phyloP scores from a whole-genome alignment of 2,797 vertebrate genomes.

The Ptychadena robeensis region DNA sequence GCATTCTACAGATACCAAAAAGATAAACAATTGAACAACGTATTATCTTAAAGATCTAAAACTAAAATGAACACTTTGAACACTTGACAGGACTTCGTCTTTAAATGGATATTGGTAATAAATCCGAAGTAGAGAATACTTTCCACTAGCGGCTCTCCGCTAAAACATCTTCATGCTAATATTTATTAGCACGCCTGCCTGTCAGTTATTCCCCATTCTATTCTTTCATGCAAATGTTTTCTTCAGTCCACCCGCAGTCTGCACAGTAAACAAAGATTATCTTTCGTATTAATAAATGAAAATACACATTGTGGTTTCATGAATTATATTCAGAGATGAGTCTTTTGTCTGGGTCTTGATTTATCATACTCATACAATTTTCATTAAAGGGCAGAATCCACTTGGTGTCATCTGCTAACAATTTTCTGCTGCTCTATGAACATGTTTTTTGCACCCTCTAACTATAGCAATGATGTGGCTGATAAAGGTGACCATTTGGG shows the following conservation, averaged over 20 bases:
- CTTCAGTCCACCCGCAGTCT: not conserved
- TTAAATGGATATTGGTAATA: not conserved
- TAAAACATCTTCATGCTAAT: not conserved
- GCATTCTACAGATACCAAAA: too few species aligned
- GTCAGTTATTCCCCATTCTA: not conserved
- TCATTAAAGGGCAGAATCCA: not conserved
- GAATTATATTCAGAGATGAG: not conserved
- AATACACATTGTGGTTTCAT: not conserved
- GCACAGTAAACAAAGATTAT: not conserved
- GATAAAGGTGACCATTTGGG: too few species aligned
- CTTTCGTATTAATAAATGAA: not conserved
- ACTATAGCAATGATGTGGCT: not conserved
- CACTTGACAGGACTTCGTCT: not conserved
- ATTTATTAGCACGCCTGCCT: not conserved
- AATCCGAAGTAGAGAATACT: not conserved
- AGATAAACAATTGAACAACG: too few species aligned
- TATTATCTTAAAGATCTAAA: not conserved
- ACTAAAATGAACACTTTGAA: not conserved
- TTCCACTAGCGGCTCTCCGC: not conserved
- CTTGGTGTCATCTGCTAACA: not conserved
- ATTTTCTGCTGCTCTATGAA: not conserved
- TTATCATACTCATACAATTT: not conserved
- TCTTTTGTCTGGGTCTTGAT: not conserved
- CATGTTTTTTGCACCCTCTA: not conserved
- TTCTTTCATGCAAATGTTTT: not conserved